Percentiles rank a stretch among this genome's conserved stretches.
These are phyloP conservation scores for Dicaeum eximium DNA, from an alignment of 2,113 vertebrate species.

Conservation along the genomic window DNA sequence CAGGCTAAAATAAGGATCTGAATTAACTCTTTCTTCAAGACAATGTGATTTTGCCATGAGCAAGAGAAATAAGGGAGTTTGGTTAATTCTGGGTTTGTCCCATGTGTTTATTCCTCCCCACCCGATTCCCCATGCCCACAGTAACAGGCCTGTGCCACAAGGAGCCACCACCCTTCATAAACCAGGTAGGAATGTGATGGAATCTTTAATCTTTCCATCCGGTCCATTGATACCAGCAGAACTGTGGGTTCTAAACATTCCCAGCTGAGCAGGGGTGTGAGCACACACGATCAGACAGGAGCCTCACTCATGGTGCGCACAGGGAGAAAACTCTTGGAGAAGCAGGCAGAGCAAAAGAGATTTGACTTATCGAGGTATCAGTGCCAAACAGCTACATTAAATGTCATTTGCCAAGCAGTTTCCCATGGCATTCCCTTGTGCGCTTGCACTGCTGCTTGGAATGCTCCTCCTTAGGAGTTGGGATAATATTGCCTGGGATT, in stretches of 20 bases:
- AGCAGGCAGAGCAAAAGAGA: neutral
- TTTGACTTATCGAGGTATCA: rapidly evolving
- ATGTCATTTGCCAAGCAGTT: neutral
- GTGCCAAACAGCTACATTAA: neutral
- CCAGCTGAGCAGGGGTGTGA: neutral
- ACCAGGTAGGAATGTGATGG: neutral
- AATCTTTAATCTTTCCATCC: neutral
- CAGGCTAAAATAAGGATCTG: neutral
- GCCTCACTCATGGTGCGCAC: neutral
- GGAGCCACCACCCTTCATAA: neutral
- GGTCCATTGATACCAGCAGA: neutral
- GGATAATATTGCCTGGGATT: rapidly evolving
- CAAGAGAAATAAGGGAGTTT: neutral
- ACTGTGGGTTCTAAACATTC: neutral
- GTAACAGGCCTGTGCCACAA: neutral
- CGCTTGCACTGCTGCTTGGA: neutral
- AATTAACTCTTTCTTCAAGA: neutral
- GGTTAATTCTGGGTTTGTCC: neutral
- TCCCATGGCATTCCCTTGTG: neutral
- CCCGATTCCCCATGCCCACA: neutral
- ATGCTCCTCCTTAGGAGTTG: neutral
- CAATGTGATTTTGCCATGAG: neutral
- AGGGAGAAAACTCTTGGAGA: neutral
- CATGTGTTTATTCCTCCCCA: neutral
- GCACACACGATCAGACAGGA: neutral